Evolutionary conservation across 2,797 vertebrate genomes (phyloP), one percentile per base, ranked within the genome.

Genomic region (Liasis olivaceus): DNA sequence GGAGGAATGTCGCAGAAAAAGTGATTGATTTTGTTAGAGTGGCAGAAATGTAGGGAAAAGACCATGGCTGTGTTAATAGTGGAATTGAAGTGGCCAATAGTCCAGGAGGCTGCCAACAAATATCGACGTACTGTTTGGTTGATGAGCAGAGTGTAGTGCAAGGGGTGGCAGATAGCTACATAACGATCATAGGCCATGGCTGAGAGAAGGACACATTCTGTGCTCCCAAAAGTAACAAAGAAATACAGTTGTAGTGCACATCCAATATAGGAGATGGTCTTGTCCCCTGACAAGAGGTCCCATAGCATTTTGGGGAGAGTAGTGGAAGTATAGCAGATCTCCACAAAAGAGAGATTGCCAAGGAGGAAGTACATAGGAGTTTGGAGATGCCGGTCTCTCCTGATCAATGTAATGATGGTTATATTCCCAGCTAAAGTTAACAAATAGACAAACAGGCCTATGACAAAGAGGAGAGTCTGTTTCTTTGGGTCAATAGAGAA

Each of bases 41-140:
- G 64, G 36, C 91, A 88, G 56, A 91, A 91, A n/a, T 60, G 26
- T 13, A 88, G 36, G 56, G 85, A 91, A 42, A 91, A 91, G 14
- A 91, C 26, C 56, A 88, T 22, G 17, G 91, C 66, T n/a, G 66
- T 91, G 13, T 88, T 91, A 54, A 81, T n/a, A 20, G 77, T 62
- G 26, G 91, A 88, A 17, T 81, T 91, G 5, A 77, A 22, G 26
- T 31, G 59, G 36, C 91, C 66, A 31, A 91, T 54, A 47, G 26
- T 26, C 64, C 64, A 91, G 36, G 66, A 91, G 31, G 24, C 26
- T n/a, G 56, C 20, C 5, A 88, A 42, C 26, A 91, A n/a, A 17
- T 14, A 3, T 28, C 3, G 7, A 3, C 66, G 31, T 42, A 72
- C 11, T 14, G 36, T 12, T 13, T 59, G 24, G 8, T 66, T 91